These are phyloP conservation scores for Cherax quadricarinatus DNA, from an alignment of 1,140 invertebrate species.

Conservation along the genomic window DNA sequence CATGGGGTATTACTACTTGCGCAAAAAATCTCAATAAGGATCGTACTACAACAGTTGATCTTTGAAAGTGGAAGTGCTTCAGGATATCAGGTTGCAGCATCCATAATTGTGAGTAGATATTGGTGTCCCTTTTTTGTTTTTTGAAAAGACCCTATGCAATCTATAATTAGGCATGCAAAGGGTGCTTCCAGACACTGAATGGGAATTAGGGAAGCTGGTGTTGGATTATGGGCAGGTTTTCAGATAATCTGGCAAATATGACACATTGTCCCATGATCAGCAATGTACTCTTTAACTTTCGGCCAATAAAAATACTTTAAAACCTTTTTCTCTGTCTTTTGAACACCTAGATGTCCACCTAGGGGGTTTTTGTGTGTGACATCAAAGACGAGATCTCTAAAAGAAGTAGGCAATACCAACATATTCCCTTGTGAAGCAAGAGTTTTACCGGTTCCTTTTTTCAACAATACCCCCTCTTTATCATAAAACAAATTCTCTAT, in stretches of 20 bases:
- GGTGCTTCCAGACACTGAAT: background rate
- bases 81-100: background rate
- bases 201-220: background rate
- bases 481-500: too few species aligned
- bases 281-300: background rate
- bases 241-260: background rate
- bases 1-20: background rate
- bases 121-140: background rate
- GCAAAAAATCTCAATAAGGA: background rate
- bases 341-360: too few species aligned
- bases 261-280: too few species aligned
- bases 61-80: background rate
- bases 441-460: too few species aligned
- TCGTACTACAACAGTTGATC: background rate
- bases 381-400: too few species aligned
- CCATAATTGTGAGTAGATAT: slow-evolving; percentile 1
- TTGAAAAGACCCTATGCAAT: background rate
- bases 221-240: background rate
- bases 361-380: too few species aligned
- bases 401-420: too few species aligned
- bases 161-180: background rate
- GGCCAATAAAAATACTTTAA: too few species aligned
- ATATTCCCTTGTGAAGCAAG: too few species aligned
- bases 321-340: too few species aligned
- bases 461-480: too few species aligned